A percentile compares a stretch with the other conserved stretches of the same genome.
Conservation (phyloP, 2,888 invertebrate genomes). For the Oxytorus armatus region DNA sequence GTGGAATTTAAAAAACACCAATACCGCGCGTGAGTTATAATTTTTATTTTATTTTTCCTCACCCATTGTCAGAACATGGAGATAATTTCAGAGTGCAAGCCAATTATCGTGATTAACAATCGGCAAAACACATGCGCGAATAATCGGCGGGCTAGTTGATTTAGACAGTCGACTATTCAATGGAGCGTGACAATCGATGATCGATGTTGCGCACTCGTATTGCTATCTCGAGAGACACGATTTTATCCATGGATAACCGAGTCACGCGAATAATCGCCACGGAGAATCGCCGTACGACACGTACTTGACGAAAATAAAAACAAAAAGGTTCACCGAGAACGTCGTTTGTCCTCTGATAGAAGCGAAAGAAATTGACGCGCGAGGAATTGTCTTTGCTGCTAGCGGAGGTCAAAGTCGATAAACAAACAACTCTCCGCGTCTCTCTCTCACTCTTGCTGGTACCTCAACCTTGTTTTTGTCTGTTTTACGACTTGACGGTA, state of each 20-base stretch:
- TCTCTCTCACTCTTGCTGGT: constrained; percentile 33
- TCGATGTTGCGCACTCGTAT: constrained; percentile 20
- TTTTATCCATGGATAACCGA: constrained; percentile 19
- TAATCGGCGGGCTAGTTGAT: constrained; percentile 40
- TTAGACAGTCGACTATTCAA: constrained; percentile 32
- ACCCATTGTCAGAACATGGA: not conserved
- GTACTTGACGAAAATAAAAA: constrained; percentile 23
- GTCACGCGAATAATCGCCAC: constrained; percentile 13
- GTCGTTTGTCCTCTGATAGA: too few species aligned
- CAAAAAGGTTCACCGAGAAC: too few species aligned
- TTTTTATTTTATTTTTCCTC: too few species aligned
- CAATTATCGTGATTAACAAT: constrained; percentile 59
- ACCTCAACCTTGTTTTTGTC: constrained; percentile 64
- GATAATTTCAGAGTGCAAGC: constrained; percentile 27
- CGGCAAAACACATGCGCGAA: constrained; percentile 39
- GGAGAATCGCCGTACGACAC: not conserved
- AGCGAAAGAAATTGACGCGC: constrained; percentile 25
- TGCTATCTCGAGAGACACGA: constrained; percentile 42
- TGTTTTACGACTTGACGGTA: constrained; percentile 50
- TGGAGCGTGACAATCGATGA: constrained; percentile 51
- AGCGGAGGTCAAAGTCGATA: too few species aligned
- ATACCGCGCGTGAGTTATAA: too few species aligned
- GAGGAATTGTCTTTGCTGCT: constrained; percentile 44
- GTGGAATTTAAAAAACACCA: not conserved
- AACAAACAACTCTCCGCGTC: constrained; percentile 11